Evolutionary conservation across 1,140 invertebrate species (phyloP).

Genomic region (Nebria ingens): DNA sequence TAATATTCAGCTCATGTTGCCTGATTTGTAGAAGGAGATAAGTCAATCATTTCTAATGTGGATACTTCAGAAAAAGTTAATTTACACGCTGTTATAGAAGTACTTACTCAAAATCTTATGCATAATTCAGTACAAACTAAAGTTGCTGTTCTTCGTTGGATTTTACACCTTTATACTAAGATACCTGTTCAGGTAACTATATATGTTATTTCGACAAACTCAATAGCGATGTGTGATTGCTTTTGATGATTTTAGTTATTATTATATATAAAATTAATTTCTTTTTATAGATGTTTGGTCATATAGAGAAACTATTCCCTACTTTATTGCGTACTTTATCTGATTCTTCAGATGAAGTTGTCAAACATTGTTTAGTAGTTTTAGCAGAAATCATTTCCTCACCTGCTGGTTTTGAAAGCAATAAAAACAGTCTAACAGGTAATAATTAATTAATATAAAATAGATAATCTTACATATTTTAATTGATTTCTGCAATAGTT

Average conservation of each 20-base stretch:
- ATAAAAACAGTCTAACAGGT: constrained; percentile 16
- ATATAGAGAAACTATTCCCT: constrained; percentile 79
- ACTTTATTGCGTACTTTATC: constrained; percentile 73
- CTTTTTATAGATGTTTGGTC: constrained; percentile 59
- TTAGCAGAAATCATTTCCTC: constrained; percentile 78
- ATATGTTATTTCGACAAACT: constrained; percentile 9
- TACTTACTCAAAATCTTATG: constrained; percentile 70
- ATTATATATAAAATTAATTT: constrained; percentile 12
- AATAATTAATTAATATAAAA: neutral
- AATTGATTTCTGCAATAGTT: neutral
- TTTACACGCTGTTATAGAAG: constrained; percentile 70
- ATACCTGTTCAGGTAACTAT: constrained; percentile 51
- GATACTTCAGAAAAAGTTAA: constrained; percentile 42
- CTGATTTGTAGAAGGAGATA: neutral
- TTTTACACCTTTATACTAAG: constrained; percentile 76
- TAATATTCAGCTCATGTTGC: neutral
- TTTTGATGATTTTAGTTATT: constrained; percentile 14
- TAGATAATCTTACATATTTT: neutral
- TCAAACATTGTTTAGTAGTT: constrained; percentile 80
- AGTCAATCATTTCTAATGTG: neutral
- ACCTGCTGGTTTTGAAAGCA: constrained; percentile 27
- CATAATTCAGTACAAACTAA: constrained; percentile 87
- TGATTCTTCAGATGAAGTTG: constrained; percentile 89
- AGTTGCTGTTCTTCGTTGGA: constrained; percentile 88
- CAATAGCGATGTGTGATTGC: too few relatives aligned